phyloP scores from a whole-genome alignment of 2,797 vertebrate species.

The Mergus octosetaceus region DNA sequence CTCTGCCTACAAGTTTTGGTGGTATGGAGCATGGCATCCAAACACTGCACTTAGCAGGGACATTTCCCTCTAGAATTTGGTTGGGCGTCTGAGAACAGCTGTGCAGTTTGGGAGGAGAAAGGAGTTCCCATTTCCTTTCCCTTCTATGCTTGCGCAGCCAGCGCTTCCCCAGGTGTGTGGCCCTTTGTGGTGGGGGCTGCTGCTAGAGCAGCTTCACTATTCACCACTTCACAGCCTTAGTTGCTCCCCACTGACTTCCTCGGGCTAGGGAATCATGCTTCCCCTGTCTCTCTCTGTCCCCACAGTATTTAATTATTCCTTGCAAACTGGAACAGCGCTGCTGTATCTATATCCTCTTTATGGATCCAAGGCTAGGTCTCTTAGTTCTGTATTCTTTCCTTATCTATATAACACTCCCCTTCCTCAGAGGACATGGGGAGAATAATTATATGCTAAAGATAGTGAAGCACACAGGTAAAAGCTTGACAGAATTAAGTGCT shows the following conservation, averaged over 20 bases:
- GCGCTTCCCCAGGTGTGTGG: background rate
- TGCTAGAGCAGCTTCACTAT: background rate
- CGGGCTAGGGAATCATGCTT: background rate
- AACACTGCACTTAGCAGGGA: background rate
- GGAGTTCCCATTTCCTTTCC: background rate
- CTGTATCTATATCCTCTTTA: background rate
- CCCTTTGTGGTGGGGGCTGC: background rate
- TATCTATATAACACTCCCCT: background rate
- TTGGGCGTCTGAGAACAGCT: background rate
- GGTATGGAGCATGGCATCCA: background rate
- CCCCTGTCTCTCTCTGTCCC: background rate
- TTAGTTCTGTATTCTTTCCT: background rate
- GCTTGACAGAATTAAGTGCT: conserved; percentile 13
- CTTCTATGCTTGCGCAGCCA: background rate
- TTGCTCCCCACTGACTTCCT: background rate
- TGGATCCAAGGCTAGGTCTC: background rate
- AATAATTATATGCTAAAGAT: conserved; percentile 34
- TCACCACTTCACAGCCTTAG: background rate
- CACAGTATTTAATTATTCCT: background rate
- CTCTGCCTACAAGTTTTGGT: background rate
- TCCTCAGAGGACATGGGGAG: background rate
- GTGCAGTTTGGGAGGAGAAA: background rate
- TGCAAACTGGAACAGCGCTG: background rate
- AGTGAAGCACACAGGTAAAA: conserved; percentile 34
- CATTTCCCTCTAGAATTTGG: background rate